phyloP scores from a whole-genome alignment of 2,797 vertebrate genomes.

The Chelon labrosus region DNA sequence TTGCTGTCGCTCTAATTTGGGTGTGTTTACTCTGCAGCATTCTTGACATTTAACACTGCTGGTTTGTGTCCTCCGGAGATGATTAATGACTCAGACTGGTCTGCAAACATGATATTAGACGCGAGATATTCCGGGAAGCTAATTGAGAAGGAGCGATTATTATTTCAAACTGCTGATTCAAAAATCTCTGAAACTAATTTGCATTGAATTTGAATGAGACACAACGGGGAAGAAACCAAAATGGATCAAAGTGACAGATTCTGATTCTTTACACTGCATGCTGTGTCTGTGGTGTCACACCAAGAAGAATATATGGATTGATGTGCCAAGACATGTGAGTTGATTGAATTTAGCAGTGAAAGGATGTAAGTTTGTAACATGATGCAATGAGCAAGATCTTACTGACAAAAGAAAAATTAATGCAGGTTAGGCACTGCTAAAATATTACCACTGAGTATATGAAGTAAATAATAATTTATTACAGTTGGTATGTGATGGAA shows the following conservation, averaged over 20 bases:
- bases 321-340: slow-evolving; percentile 2
- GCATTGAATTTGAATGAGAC: not conserved
- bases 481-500: not conserved
- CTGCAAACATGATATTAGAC: slow-evolving; percentile 9
- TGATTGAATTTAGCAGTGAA: not conserved
- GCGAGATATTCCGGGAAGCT: not conserved
- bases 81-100: slow-evolving; percentile 41
- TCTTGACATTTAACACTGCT: slow-evolving; percentile 68
- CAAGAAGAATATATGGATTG: slow-evolving; percentile 6
- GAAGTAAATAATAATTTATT: not conserved
- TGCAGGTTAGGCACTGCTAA: slow-evolving; percentile 13
- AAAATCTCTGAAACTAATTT: slow-evolving; percentile 10
- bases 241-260: not conserved
- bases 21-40: slow-evolving; percentile 57
- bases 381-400: not conserved
- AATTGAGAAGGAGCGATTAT: slow-evolving; percentile 13
- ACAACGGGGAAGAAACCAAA: not conserved
- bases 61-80: slow-evolving; percentile 41
- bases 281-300: not conserved
- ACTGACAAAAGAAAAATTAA: slow-evolving; percentile 14
- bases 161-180: slow-evolving; percentile 22
- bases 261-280: not conserved
- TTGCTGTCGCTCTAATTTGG: slow-evolving; percentile 62
- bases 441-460: not conserved
- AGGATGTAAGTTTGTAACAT: slow-evolving; percentile 6